Percentiles rank a stretch among this genome's conserved stretches.
phyloP scores from a whole-genome alignment of 1,140 invertebrate species.

The Bombus consobrinus region DNA sequence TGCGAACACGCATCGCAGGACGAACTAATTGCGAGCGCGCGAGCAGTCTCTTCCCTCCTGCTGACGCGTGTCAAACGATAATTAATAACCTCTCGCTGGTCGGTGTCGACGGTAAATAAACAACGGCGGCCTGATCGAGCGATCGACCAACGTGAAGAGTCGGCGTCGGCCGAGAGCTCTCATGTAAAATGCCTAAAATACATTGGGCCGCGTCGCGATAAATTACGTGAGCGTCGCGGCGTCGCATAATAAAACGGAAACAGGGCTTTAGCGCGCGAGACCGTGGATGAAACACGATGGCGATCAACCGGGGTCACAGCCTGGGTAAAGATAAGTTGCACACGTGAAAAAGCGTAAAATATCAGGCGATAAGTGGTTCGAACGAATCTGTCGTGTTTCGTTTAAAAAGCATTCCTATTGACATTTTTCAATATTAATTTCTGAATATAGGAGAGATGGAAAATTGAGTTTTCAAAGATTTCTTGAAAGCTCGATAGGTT shows the following conservation, averaged over 20 bases:
- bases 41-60: conserved; percentile 42
- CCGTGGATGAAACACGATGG: conserved; percentile 2
- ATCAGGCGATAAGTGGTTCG: background rate
- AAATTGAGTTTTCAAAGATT: background rate
- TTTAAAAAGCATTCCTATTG: background rate
- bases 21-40: conserved; percentile 54
- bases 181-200: conserved; percentile 48
- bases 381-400: background rate
- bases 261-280: background rate
- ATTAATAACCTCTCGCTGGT: conserved; percentile 68
- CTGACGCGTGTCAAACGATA: conserved; percentile 66
- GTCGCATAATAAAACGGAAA: conserved; percentile 34
- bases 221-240: conserved; percentile 30
- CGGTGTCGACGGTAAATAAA: conserved; percentile 63
- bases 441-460: no score
- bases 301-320: background rate
- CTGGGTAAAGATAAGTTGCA: background rate
- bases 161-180: conserved; percentile 16
- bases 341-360: background rate
- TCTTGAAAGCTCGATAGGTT: background rate
- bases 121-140: conserved; percentile 50
- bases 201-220: conserved; percentile 29
- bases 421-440: background rate
- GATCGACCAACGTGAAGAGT: conserved; percentile 51
- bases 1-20: conserved; percentile 16